Evolutionary conservation across 2,797 vertebrate genomes (phyloP), one percentile per base, ranked within the genome.

Genomic region (Loris lydekkerianus): DNA sequence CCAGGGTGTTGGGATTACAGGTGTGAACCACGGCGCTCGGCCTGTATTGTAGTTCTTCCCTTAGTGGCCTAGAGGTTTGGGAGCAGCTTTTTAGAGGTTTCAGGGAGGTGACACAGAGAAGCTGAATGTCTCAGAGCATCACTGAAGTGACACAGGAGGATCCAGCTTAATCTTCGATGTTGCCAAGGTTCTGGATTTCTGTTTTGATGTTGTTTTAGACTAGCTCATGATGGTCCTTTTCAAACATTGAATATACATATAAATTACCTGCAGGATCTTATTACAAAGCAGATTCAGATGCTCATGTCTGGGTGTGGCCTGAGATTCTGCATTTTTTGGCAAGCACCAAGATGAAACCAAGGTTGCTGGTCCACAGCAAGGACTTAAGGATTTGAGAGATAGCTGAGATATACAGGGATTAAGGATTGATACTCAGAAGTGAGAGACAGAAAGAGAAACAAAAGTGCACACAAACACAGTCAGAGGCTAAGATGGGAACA

Each of bases 291-390:
- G 77, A 67, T n/a, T 77, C 49, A 18, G 53, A 65, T 82, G 70
- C 63, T 77, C 18, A 31, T 2, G 27, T 76, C 29, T 49, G 31
- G 23, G 29, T 37, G 27, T 21, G 49, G 46, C 31, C 53, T 34
- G n/a, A 72, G 78, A 95, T 1, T 73, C 63, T 88, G 53, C 53
- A 31, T 75, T 92, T 92, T 84, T 87, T 76, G 89, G 31, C 29
- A 77, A 58, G 60, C 27, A 89, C 84, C 29, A 29, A 20, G 65
- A 82, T 53, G 60, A 89, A 67, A 31, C 76, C 10, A 15, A 27
- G 21, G 75, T 40, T 53, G 8, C 58, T 46, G 31, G 67, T 46
- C 67, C 1, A 0, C 3, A n/a, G 23, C 0, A 0, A 56, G 23
- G 10, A 53, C 70, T 61, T 82, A 67, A 65, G 84, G 81, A 91